phyloP scores from a whole-genome alignment of 2,797 vertebrate species.

The Halcyon chelicuti region DNA sequence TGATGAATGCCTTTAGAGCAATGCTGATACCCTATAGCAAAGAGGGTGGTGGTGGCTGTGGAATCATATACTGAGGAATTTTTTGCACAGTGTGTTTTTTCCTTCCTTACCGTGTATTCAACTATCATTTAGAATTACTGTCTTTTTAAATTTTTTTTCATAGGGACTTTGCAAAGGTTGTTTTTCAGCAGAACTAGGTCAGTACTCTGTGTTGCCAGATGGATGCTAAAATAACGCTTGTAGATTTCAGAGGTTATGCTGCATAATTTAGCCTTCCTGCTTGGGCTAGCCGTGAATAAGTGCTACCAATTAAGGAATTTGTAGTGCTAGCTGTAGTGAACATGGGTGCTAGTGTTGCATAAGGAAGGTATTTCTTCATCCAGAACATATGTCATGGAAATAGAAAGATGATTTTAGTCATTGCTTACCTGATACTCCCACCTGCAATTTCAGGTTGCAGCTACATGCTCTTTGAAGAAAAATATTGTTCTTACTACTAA shows the following conservation, averaged over 20 bases:
- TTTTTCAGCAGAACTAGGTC: not conserved
- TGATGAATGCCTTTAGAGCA: not conserved
- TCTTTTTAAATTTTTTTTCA: not conserved
- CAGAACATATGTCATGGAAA: not conserved
- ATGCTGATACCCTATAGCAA: not conserved
- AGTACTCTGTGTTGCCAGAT: not conserved
- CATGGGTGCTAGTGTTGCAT: not conserved
- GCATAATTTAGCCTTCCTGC: not conserved
- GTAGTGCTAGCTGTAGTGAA: not conserved
- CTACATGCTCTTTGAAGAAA: not conserved
- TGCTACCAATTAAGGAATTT: not conserved
- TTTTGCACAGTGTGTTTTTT: not conserved
- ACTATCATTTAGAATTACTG: not conserved
- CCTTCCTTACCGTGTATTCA: not conserved
- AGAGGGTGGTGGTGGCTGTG: not conserved
- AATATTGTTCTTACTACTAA: not conserved
- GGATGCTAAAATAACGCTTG: not conserved
- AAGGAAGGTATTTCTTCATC: not conserved
- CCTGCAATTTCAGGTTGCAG: not conserved
- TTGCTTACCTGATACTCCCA: not conserved
- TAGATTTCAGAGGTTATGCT: not conserved
- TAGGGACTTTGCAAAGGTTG: not conserved
- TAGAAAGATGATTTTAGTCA: not conserved
- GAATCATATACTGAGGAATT: not conserved
- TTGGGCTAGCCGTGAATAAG: not conserved